Base-by-base conservation (phyloP, 64 coral and sea anemone genomes). In the Pachyseris speciosa region DNA sequence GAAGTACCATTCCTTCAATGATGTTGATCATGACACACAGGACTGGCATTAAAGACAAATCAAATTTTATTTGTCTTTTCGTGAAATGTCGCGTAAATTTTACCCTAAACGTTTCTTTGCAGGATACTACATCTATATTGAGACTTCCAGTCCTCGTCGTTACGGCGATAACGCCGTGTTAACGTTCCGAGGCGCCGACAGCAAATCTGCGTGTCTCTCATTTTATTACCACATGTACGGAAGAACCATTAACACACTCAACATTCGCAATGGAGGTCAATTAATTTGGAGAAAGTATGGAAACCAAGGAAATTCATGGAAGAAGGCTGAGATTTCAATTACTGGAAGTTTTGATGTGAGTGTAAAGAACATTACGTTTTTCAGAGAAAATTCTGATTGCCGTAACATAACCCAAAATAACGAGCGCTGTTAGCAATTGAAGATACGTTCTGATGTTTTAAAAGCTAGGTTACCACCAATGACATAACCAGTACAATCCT, bases 211-310 rank as follows among this genome's bases (percentile, higher is more conserved):
- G 17, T 83, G 78, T 24, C 22, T 83, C 10, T 39, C 51, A 13
- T 83, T 83, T 65, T 83, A 61, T 31, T 83, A 83, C 43, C 78
- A 83, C 16, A 83, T 83, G 78, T 83, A 83, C 30, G 78, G 78
- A 9, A 0, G 1, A 0, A 1, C 57, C 30, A 83, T 83, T 44
- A 83, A 83, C 15, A 63, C 17, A 4, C 78, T 83, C 24, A 59
- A 61, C 28, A 26, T 83, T 17, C 37, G 63, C 53, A 59, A 40
- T 17, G 9, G 37, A 24, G 78, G 51, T 22, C 30, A 37, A 11
- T 4, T 27, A 26, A 22, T 60, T 42, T 83, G 31, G 31, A 61
- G 22, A 0, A 34, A 39, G 78, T 7, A 2, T 39, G 78, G 78
- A 2, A 27, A 59, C 1, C 78, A 83, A 30, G 78, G 78, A 37